A percentile compares a stretch with the other conserved stretches of the same genome.
These are phyloP conservation scores for Onchidella celtica DNA, from an alignment of 2,888 invertebrate species.

Conservation along the genomic window DNA sequence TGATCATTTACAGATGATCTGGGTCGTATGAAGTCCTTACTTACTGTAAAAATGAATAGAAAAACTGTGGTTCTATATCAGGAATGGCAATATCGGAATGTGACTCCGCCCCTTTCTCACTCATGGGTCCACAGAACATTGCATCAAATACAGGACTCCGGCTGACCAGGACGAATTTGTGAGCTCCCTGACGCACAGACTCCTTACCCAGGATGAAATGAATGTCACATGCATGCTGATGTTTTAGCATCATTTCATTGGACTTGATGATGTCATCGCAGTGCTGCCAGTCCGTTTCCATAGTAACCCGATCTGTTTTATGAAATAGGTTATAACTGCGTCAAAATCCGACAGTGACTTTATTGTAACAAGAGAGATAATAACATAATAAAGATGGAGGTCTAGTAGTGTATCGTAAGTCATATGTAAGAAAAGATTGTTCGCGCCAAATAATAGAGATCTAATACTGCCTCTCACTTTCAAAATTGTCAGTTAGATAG, in stretches of 20 bases:
- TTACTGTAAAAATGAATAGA: conserved; percentile 57
- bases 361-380: no score
- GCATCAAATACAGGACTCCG: conserved; percentile 52
- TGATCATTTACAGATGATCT: no score
- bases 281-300: conserved; percentile 57
- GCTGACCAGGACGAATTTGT: conserved; percentile 57
- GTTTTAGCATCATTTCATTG: conserved; percentile 58
- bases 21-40: no score
- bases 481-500: no score
- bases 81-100: conserved; percentile 48
- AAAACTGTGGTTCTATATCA: conserved; percentile 65
- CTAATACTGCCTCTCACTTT: no score
- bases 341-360: no score
- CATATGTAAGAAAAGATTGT: no score
- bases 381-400: no score
- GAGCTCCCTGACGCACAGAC: conserved; percentile 49
- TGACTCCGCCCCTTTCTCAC: not conserved
- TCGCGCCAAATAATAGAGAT: no score
- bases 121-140: conserved; percentile 46
- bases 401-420: no score
- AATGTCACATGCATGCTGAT: conserved; percentile 57
- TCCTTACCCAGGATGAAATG: conserved; percentile 53
- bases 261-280: conserved; percentile 55
- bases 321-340: no score
- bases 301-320: no score